Evolutionary conservation across 2,888 invertebrate species (phyloP).

Genomic region (Microctonus aethiopoides): DNA sequence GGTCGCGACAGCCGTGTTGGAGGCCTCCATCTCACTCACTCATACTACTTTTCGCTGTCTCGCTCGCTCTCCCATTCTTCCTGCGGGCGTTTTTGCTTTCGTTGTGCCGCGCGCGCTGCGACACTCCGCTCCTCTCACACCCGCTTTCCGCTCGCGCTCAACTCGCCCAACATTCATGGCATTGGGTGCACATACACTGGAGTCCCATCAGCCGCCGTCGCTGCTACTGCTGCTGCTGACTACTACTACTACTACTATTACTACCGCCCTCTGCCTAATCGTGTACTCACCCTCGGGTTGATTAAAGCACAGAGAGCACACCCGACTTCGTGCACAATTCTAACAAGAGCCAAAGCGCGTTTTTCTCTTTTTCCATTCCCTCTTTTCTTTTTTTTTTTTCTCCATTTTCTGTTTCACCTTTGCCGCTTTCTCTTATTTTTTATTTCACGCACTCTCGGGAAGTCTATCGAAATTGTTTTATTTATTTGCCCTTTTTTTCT

Average conservation of each 20-base stretch:
- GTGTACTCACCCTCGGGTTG: slow-evolving; percentile 58
- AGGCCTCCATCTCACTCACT: slow-evolving; percentile 57
- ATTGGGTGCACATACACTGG: slow-evolving; percentile 13
- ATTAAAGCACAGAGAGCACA: slow-evolving; percentile 62
- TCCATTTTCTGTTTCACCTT: neutral
- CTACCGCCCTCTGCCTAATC: slow-evolving; percentile 61
- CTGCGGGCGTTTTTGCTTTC: slow-evolving; percentile 61
- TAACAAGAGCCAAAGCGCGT: slow-evolving; percentile 25
- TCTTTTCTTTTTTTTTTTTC: slow-evolving; percentile 32
- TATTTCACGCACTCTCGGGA: slow-evolving; percentile 3
- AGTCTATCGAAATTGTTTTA: slow-evolving; percentile 1
- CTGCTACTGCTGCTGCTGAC: neutral
- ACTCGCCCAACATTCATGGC: neutral
- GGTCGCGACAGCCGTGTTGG: slow-evolving; percentile 62
- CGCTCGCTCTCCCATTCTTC: slow-evolving; percentile 59
- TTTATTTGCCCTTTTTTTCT: slow-evolving; percentile 5
- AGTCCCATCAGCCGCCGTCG: neutral
- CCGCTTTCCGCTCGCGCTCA: neutral
- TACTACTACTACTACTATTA: slow-evolving; percentile 4
- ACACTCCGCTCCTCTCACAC: slow-evolving; percentile 34
- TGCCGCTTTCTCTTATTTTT: slow-evolving; percentile 13
- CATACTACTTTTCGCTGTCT: slow-evolving; percentile 60
- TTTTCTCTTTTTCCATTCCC: slow-evolving; percentile 26
- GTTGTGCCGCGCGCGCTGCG: slow-evolving; percentile 21
- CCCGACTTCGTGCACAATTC: slow-evolving; percentile 47